Base-by-base conservation (phyloP, 2,888 invertebrate species). In the Caenorhabditis sulstoni region DNA sequence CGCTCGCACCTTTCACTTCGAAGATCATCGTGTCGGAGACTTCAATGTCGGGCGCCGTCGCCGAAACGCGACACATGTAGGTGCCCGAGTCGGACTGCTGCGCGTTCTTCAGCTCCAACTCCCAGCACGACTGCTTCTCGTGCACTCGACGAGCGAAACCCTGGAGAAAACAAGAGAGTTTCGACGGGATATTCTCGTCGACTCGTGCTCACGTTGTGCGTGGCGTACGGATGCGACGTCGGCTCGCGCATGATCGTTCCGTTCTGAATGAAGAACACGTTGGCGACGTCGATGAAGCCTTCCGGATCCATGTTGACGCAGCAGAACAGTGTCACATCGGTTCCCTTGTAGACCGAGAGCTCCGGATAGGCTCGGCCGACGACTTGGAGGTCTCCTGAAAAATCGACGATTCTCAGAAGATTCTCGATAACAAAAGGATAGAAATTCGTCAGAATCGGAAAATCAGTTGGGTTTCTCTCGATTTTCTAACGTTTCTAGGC, bases 301-400 rank as follows among this genome's bases (percentile, higher is more conserved):
- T 85, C 81, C 12, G 89, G 90, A 75, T 89, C 90, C 47, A 89
- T 70, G 76, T 89, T 89, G 44, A 89, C 74, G 64, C 89, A 89
- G 57, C 89, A 89, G 70, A 82, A 85, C 18, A 89, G 58, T 0
- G 82, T 88, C n/a, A 87, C 84, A 18, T 87, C 86, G 3, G 82
- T 85, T 29, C 89, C 89, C 57, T 85, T 84, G 66, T 81, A 88
- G 18, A 87, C 88, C 9, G 86, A 82, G n/a, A 79, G 61, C 3
- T 86, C 82, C 14, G 88, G 88, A 47, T 81, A 61, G 23, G 84
- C 87, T 3, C 81, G 77, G 16, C 78, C 81, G 20, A 84, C 64
- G 11, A 87, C 87, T 74, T 83, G 62, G 16, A 89, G 81, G 41
- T 88, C 88, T 29, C 87, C 87, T 87, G 65, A 49, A 82, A 73